phyloP scores from a whole-genome alignment of 2,113 vertebrate genomes.

The Laticauda laticaudata region DNA sequence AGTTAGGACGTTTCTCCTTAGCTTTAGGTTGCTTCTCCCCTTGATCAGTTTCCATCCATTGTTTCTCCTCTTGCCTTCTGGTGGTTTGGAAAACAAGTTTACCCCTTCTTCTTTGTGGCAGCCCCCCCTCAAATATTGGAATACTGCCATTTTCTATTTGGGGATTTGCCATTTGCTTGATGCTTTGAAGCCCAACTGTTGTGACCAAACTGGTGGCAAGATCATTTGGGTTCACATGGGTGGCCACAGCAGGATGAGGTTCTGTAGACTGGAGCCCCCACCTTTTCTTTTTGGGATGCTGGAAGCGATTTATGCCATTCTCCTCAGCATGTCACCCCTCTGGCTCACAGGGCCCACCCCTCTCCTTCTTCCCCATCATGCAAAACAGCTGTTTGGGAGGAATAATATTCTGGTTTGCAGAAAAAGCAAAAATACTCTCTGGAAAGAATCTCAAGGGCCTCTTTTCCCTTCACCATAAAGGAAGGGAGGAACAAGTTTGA shows the following conservation, averaged over 20 bases:
- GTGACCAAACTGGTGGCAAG: neutral
- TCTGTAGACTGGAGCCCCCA: neutral
- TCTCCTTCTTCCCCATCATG: neutral
- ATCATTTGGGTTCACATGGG: neutral
- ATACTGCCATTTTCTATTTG: neutral
- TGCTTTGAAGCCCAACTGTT: neutral
- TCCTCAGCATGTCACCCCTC: neutral
- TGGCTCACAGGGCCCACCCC: slow-evolving; percentile 18
- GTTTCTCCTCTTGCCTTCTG: neutral
- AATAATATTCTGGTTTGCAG: slow-evolving; percentile 50
- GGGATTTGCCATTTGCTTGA: neutral
- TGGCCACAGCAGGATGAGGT: neutral
- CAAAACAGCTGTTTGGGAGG: slow-evolving; percentile 50
- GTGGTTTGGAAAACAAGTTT: neutral
- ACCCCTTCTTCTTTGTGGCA: neutral
- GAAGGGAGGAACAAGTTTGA: slow-evolving; percentile 41
- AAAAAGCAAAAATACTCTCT: slow-evolving; percentile 51
- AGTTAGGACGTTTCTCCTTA: neutral
- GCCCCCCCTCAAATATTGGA: neutral
- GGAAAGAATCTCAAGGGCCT: neutral
- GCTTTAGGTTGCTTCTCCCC: neutral
- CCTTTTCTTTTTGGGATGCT: neutral
- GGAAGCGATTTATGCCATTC: slow-evolving; percentile 2
- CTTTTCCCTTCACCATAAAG: slow-evolving; percentile 23
- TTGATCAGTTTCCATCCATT: neutral